Evolutionary conservation across 2,113 vertebrate genomes (phyloP).

Genomic region (Lasiurus cinereus): DNA sequence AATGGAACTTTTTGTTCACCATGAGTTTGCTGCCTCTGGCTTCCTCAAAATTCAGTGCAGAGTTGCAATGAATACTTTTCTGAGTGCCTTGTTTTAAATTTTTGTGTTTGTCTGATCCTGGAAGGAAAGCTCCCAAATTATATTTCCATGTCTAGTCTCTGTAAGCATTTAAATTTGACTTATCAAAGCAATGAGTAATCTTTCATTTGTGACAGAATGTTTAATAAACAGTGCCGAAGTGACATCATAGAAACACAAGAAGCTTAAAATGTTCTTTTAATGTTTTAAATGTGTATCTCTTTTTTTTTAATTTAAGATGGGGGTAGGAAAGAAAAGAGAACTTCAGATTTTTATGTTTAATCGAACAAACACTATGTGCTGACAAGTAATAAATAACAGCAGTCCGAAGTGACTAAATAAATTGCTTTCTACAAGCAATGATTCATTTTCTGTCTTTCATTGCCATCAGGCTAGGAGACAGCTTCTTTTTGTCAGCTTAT

Average conservation of each 20-base stretch:
- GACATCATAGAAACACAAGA: conserved; percentile 80
- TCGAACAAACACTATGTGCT: conserved; percentile 91
- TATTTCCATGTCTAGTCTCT: conserved; percentile 75
- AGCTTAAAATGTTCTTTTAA: conserved; percentile 77
- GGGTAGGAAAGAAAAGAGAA: conserved; percentile 69
- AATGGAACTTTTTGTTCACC: conserved; percentile 49
- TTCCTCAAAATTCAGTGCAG: conserved; percentile 61
- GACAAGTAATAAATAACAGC: conserved; percentile 95
- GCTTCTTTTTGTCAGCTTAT: conserved; percentile 86
- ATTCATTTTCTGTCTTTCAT: conserved; percentile 92
- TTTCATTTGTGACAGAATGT: conserved; percentile 74
- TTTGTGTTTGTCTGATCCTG: conserved; percentile 63
- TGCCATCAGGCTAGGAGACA: conserved; percentile 88
- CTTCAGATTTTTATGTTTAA: conserved; percentile 90
- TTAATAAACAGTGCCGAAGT: conserved; percentile 83
- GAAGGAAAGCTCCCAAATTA: conserved; percentile 66
- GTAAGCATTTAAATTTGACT: conserved; percentile 79
- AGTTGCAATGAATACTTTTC: conserved; percentile 62
- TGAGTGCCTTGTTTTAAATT: conserved; percentile 72
- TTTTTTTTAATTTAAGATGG: conserved; percentile 75
- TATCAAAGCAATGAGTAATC: conserved; percentile 81
- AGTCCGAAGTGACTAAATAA: conserved; percentile 92
- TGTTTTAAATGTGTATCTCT: conserved; percentile 74
- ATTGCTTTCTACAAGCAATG: conserved; percentile 92
- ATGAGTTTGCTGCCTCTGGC: conserved; percentile 48